These are phyloP conservation scores for Mechanitis mazaeus DNA, from an alignment of 2,888 invertebrate genomes.

Conservation along the genomic window DNA sequence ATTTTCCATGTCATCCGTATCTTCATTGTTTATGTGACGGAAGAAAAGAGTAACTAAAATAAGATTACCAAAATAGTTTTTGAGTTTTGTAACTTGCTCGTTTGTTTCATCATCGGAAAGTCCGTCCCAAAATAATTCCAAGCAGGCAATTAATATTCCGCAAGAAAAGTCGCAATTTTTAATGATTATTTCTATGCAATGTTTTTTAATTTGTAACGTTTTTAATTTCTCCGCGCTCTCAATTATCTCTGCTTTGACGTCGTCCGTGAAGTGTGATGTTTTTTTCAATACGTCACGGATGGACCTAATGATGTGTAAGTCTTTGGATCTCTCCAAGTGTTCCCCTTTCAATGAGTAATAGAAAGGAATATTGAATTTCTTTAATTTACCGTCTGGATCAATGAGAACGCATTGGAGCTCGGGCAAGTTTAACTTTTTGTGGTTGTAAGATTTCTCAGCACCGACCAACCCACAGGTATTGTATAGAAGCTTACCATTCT, in stretches of 20 bases:
- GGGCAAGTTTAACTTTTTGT: constrained; percentile 76
- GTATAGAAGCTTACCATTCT: constrained; percentile 87
- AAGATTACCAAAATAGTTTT: constrained; percentile 55
- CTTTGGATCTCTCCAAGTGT: constrained; percentile 90
- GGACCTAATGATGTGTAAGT: constrained; percentile 89
- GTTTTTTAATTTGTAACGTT: constrained; percentile 83
- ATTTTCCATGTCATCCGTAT: constrained; percentile 50
- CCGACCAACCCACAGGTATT: constrained; percentile 89
- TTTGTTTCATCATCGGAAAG: constrained; percentile 38
- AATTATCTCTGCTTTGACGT: constrained; percentile 70
- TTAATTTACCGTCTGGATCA: constrained; percentile 88
- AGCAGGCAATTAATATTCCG: constrained; percentile 73
- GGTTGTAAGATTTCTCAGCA: constrained; percentile 73
- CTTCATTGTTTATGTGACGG: constrained; percentile 51
- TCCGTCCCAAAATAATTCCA: constrained; percentile 68
- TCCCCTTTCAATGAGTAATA: constrained; percentile 92
- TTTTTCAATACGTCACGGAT: constrained; percentile 81
- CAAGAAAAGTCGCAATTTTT: constrained; percentile 80
- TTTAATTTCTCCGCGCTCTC: constrained; percentile 79
- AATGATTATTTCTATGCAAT: constrained; percentile 83
- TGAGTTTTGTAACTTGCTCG: constrained; percentile 43
- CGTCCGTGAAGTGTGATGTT: constrained; percentile 66
- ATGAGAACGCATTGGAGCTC: constrained; percentile 86
- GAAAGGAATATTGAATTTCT: constrained; percentile 91
- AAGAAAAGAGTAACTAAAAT: constrained; percentile 55